Base-by-base conservation (phyloP, 2,797 vertebrate genomes). In the Propithecus perrieri region DNA sequence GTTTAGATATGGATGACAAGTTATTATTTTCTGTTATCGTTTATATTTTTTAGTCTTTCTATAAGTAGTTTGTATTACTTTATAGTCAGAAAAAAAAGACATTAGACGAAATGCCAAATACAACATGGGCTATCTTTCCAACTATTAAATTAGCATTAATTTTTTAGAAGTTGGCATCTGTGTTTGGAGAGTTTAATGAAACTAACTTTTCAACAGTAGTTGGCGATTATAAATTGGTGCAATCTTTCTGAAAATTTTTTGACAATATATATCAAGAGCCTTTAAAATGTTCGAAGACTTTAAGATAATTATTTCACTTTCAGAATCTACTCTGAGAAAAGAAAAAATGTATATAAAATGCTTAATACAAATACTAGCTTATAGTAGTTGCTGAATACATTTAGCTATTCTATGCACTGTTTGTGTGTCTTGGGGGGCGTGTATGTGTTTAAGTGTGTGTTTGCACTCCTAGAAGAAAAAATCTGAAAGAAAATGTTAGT, bases 271-370 rank as follows among this genome's bases (percentile, higher is more conserved):
- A 75, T 83, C 41, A 91, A 95, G 24, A 78, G 15, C n/a, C 28
- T 94, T 89, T 89, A 63, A 93, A 94, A 88, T 69, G 22, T 76
- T 91, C 48, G 85, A 81, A 88, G 33, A 3, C 28, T 75, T 50
- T 78, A 95, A 59, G n/a, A 35, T 53, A 96, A 75, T 75, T 67
- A 63, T 91, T 96, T 92, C 8, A 78, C 35, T 95, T 96, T 65
- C 20, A 85, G 38, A 89, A 84, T 93, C 30, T 90, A 80, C 59
- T 95, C n/a, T 95, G 79, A 76, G n/a, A 69, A 92, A 89, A 95
- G 65, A 84, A 57, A 11, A 85, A 92, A 79, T 55, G 4, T 7
- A 72, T 76, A 38, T 69, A 28, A 38, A 71, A 69, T 80, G 18
- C n/a, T 35, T 92, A 93, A 72, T 55, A 76, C n/a, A 93, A 48